Evolutionary conservation across 2,113 vertebrate genomes (phyloP).

Genomic region (Neoarius graeffei): DNA sequence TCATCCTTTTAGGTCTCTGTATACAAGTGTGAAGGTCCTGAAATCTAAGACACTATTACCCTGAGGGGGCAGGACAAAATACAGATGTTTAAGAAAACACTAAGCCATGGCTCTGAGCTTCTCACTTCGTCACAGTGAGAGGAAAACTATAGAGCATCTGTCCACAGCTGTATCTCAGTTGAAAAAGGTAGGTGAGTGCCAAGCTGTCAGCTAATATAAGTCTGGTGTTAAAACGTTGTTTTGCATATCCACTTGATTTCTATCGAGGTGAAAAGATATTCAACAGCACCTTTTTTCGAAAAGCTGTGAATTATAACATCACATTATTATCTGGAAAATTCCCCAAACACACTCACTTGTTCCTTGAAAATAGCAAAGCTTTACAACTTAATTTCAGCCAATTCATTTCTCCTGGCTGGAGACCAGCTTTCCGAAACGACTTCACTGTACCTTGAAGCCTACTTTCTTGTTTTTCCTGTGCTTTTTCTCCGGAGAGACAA

Average conservation of each 20-base stretch:
- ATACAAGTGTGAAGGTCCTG: not conserved
- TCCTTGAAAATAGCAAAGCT: not conserved
- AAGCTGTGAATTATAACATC: not conserved
- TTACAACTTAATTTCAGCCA: not conserved
- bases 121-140: conserved; percentile 26
- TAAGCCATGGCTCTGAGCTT: conserved; percentile 8
- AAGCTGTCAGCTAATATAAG: not conserved
- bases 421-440: not conserved
- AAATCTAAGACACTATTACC: not conserved
- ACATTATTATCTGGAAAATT: not conserved
- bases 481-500: not conserved
- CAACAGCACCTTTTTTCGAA: not conserved
- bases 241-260: not conserved
- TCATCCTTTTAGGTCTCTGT: not conserved
- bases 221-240: not conserved
- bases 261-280: not conserved
- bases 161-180: conserved; percentile 3
- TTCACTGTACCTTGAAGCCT: not conserved
- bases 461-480: not conserved
- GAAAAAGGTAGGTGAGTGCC: not conserved
- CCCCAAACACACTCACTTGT: not conserved
- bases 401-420: not conserved
- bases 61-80: conserved; percentile 10
- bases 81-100: conserved; percentile 5
- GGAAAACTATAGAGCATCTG: not conserved